Evolutionary conservation across 2,888 invertebrate genomes (phyloP).

Genomic region (Tenthredo mesomela): DNA sequence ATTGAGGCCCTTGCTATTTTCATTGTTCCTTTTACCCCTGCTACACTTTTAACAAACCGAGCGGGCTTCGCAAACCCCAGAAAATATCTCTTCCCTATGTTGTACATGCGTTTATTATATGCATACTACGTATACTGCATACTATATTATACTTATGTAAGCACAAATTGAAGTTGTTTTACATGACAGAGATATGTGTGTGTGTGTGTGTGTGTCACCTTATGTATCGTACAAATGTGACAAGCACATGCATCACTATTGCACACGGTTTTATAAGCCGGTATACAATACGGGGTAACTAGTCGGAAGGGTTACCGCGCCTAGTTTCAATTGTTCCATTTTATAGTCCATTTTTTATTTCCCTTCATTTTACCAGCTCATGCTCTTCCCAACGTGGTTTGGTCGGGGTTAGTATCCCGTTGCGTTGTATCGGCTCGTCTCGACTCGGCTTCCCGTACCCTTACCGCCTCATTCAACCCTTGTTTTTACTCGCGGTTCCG

Average conservation of each 20-base stretch:
- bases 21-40: slow-evolving; percentile 29
- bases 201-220: not conserved
- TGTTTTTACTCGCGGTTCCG: slow-evolving; percentile 63
- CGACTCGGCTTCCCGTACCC: slow-evolving; percentile 58
- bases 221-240: not conserved
- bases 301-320: not conserved
- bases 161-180: not conserved
- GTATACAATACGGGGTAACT: not conserved
- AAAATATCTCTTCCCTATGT: slow-evolving; percentile 12
- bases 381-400: not conserved
- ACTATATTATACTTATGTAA: not conserved
- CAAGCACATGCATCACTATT: not conserved
- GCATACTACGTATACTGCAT: not conserved
- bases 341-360: slow-evolving; percentile 13
- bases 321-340: slow-evolving; percentile 41
- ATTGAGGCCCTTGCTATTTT: slow-evolving; percentile 46
- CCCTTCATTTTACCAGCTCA: not conserved
- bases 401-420: slow-evolving; percentile 24
- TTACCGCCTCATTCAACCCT: slow-evolving; percentile 65
- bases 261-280: not conserved
- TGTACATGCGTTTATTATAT: not conserved
- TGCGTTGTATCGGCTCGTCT: slow-evolving; percentile 53
- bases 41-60: not conserved
- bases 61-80: not conserved
- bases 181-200: not conserved